Percentiles rank a stretch among this genome's conserved stretches.
Conservation (phyloP, 1,140 invertebrate genomes). For the Meloidogyne hapla region DNA sequence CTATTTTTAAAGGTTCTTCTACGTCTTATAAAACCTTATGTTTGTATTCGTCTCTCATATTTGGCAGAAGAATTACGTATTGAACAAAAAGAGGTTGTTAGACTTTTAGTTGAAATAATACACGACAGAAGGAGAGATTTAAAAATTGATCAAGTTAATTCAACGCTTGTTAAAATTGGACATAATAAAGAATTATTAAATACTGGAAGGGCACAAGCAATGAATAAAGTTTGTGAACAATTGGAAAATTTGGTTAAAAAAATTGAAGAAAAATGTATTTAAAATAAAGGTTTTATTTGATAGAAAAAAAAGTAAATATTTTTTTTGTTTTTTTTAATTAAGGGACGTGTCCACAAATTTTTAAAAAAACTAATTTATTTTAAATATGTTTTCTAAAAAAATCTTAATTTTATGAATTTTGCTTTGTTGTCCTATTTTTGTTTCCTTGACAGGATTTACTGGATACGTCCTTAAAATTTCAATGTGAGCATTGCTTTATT, state of each 20-base stretch:
- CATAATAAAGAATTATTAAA: conserved; percentile 30
- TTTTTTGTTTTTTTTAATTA: neutral
- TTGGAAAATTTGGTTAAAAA: conserved; percentile 27
- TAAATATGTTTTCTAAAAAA: too few species aligned
- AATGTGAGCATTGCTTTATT: too few species aligned
- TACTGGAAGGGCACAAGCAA: conserved; percentile 25
- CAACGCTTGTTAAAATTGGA: conserved; percentile 29
- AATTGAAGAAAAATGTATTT: conserved; percentile 22
- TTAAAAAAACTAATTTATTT: too few species aligned
- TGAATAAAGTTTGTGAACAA: conserved; percentile 43
- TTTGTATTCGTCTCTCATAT: conserved; percentile 93
- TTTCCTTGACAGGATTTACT: too few species aligned
- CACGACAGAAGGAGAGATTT: conserved; percentile 78
- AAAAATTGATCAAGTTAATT: conserved; percentile 46
- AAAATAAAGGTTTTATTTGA: too few species aligned
- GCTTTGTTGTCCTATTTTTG: too few species aligned
- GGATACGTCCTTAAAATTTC: too few species aligned
- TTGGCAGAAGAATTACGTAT: conserved; percentile 97
- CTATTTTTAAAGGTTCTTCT: conserved; percentile 75
- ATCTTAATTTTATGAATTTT: too few species aligned
- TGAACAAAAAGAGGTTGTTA: conserved; percentile 90
- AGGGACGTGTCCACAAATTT: too few species aligned
- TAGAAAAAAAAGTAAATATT: neutral
- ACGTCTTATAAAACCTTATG: conserved; percentile 95
- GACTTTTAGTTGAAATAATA: conserved; percentile 95